Evolutionary conservation across 2,113 vertebrate species (phyloP), one percentile per base, ranked within the genome.

Genomic region (Oplegnathus fasciatus): DNA sequence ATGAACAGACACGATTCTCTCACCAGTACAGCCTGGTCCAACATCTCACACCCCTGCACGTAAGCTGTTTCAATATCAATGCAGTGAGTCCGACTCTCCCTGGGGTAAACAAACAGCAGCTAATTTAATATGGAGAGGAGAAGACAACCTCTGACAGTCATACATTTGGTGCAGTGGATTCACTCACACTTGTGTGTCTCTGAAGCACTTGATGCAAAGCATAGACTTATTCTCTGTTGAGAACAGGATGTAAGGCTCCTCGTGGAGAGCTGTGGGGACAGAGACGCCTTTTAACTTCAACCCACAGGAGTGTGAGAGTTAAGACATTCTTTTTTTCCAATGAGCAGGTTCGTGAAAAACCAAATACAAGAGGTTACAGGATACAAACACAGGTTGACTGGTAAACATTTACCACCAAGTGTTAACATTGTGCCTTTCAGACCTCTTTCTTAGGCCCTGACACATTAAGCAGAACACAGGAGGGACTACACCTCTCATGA

Each of bases 181-280:
- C 5, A 93, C 98, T 94, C 88, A 99, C 98, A 97, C 96, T 91
- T 97, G 97, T 97, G 97, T 97, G 94, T 99, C 98, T 88, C 97
- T 96, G 96, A 99, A 99, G 92, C 98, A 99, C 90, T 97, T 97
- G 94, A 99, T 98, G 88, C 98, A 99, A 34, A 99, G 95, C 97
- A 99, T 97, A 24, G 97, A 98, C 90, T 97, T 98, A 80, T 97
- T 98, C 91, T 99, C 97, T 0, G 97, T 98, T 54, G 98, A 98
- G 93, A 98, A 99, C 94, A 99, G 96, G 94, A 99, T 97, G 95
- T 97, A 98, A 79, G 97, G 96, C 89, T 99, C 97, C n/a, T 97
- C 95, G 0, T 99, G 98, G 66, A 98, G 96, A 1, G 96, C 98
- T 98, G 94, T 0, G 32, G 75, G 83, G 50, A 94, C 54, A 85